Percentiles rank a stretch among this genome's conserved stretches.
Evolutionary conservation across 2,888 invertebrate species (phyloP).

Genomic region (Aphodius granarius): DNA sequence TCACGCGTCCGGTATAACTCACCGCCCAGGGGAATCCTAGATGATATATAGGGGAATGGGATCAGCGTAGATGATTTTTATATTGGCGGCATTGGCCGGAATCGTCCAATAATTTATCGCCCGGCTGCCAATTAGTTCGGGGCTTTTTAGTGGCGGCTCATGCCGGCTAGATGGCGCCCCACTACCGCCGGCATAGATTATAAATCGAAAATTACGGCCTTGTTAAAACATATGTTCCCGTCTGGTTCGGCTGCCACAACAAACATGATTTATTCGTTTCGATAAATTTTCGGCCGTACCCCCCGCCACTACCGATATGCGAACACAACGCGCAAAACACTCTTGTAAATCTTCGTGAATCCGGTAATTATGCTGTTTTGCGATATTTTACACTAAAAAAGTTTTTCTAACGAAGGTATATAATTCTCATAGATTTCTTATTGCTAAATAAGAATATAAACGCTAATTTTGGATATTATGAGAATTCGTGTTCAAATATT

Average conservation of each 20-base stretch:
- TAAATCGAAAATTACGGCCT: slow-evolving; percentile 28
- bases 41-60: slow-evolving; percentile 2
- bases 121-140: slow-evolving; percentile 26
- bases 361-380: background rate
- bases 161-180: slow-evolving; percentile 3
- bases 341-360: background rate
- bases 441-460: no score
- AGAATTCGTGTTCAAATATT: no score
- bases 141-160: slow-evolving; percentile 20
- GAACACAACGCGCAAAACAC: background rate
- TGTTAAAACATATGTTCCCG: slow-evolving; percentile 27
- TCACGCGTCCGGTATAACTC: slow-evolving; percentile 7
- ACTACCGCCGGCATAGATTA: slow-evolving; percentile 22
- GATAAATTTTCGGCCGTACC: slow-evolving; percentile 19
- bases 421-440: no score
- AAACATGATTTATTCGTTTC: slow-evolving; percentile 24
- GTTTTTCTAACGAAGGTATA: no score
- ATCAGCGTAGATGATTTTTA: slow-evolving; percentile 10
- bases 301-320: background rate
- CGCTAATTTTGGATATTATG: no score
- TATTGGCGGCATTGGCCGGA: slow-evolving; percentile 10
- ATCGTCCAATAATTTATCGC: slow-evolving; percentile 23
- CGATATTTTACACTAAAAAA: background rate
- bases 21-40: background rate
- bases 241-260: slow-evolving; percentile 20